Base-by-base conservation (phyloP, 2,113 vertebrate species). In the Microcebus griseorufus region DNA sequence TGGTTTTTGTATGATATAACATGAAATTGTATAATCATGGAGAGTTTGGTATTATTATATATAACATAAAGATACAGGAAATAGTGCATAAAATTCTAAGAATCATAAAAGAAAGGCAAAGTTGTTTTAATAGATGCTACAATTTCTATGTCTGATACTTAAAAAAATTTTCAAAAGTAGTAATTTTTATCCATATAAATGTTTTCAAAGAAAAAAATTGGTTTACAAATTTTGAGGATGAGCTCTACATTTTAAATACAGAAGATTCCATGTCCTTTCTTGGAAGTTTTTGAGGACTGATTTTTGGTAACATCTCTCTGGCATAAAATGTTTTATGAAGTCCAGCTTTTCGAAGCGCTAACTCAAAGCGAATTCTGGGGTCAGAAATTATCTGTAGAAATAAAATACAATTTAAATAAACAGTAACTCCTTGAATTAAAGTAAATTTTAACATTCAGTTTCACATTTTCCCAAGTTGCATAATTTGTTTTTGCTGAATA, bases 341-440 rank as follows among this genome's bases (percentile, higher is more conserved):
- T 83, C 99, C 99, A 42, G 99, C 99, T 93, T 99, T 98, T 78
- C 99, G 98, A 51, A 99, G 99, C 5, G 99, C 99, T 69, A 99
- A 98, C 96, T 99, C 99, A 0, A 99, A 97, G 80, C 99, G 99
- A 75, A 99, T 97, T 96, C 99, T 99, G 18, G 99, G 99, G 96
- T 99, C 99, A 95, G 99, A 99, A 96, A 99, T 97, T 88, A 99
- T 99, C 99, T 99, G 98, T 90, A 97, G 95, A 96, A 98, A 98
- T 16, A 98, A 98, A 98, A n/a, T 58, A 96, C 27, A 96, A 85
- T 85, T 67, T 70, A 1, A 12, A 81, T 76, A 65, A 97, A 42
- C 0, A 91, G 65, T 72, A 97, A 85, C 53, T 78, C 6, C 73
- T 20, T 86, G 39, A 94, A 42, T 42, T 90, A 60, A 90, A 80